Evolutionary conservation across 2,113 vertebrate genomes (phyloP).

Genomic region (Coturnix japonica): DNA sequence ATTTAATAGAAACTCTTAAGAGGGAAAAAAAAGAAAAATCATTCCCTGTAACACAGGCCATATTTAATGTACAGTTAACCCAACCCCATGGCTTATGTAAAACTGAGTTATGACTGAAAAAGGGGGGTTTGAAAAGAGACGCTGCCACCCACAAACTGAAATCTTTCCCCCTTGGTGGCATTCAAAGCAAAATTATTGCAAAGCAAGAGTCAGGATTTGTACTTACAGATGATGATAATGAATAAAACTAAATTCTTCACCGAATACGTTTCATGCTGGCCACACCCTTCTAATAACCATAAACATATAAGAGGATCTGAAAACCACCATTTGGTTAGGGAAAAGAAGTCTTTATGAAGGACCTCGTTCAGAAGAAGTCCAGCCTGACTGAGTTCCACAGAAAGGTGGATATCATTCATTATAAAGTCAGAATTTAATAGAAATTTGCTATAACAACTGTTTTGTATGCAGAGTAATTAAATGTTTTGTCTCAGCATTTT

Average conservation of each 20-base stretch:
- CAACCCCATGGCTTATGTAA: neutral
- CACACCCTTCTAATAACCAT: neutral
- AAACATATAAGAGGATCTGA: neutral
- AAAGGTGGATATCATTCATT: neutral
- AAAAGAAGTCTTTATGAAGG: neutral
- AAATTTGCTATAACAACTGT: neutral
- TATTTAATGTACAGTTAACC: neutral
- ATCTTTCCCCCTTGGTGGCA: neutral
- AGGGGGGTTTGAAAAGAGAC: neutral
- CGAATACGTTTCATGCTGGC: neutral
- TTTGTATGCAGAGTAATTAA: neutral
- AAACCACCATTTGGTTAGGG: neutral
- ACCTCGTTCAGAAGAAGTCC: neutral
- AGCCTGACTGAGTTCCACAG: fast-evolving
- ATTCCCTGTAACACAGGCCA: neutral
- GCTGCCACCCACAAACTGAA: neutral
- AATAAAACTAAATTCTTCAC: neutral
- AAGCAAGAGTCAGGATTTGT: neutral
- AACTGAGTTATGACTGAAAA: neutral
- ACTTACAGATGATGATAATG: neutral
- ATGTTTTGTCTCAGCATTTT: neutral
- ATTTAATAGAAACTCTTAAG: neutral
- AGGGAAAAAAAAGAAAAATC: neutral
- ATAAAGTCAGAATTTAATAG: neutral
- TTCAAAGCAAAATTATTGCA: neutral